Evolutionary conservation across 2,888 invertebrate species (phyloP), one percentile per base, ranked within the genome.

Genomic region (Miltochrista miniata): DNA sequence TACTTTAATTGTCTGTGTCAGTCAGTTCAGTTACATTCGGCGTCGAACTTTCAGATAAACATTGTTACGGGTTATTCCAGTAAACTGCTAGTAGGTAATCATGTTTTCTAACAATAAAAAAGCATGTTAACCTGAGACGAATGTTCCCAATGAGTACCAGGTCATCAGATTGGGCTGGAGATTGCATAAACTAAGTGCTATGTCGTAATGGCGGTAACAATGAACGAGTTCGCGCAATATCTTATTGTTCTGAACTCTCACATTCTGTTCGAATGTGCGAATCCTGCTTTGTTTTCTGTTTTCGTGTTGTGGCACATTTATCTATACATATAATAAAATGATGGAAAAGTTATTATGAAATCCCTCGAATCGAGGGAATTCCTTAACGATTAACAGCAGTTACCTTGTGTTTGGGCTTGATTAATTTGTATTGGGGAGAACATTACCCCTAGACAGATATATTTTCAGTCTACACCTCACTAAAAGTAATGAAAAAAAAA

Each of bases 151-250:
- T 36, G 29, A 44, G 36, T 30, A 45, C 31, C 41, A 48, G 52
- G 52, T 52, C 52, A 52, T 42, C 39, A 44, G 52, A 52, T 40
- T 13, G 10, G 1, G 35, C 30, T 36, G 39, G 39, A 45, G 41
- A 42, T 49, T 49, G 39, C 49, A 49, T 49, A 49, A 44, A 39
- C 37, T 15, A 43, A 48, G 36, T 34, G 48, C 5, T 37, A n/a
- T 49, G 44, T 49, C 37, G 49, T 49, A 49, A 49, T 29, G n/a
- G 36, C 24, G n/a, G 24, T 24, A 48, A 48, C 48, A 48, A 43
- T 48, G 44, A 15, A 12, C 13, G 34, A 11, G 30, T 24, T 29
- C 18, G 30, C 40, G 29, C 15, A 44, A 44, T 13, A 24, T 38
- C 24, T 37, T 30, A 38, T 48, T 44, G 38, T 48, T 38, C 31